Evolutionary conservation across 1,140 invertebrate species (phyloP).

Genomic region (Lasioglossum baleicum): DNA sequence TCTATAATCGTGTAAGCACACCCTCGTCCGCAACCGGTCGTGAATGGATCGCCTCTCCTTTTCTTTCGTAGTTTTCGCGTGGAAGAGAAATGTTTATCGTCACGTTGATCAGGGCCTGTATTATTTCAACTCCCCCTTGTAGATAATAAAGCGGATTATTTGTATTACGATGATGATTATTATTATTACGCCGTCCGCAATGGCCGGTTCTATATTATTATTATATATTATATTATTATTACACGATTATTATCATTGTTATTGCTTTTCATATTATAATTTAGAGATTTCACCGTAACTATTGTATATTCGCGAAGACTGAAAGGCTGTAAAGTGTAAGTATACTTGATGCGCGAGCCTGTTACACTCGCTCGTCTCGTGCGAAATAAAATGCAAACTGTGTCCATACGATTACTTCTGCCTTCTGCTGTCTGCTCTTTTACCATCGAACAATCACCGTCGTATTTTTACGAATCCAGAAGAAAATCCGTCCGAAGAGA

Average conservation of each 20-base stretch:
- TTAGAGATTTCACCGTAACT: constrained; percentile 61
- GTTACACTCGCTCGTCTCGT: constrained; percentile 50
- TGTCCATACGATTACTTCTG: constrained; percentile 52
- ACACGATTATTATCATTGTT: constrained; percentile 68
- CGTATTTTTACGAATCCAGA: no score
- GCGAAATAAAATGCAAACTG: constrained; percentile 69
- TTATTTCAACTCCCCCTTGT: constrained; percentile 35
- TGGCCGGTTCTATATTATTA: constrained; percentile 46
- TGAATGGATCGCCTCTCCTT: constrained; percentile 35
- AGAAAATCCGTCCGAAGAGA: no score
- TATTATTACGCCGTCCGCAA: constrained; percentile 21
- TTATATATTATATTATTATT: constrained; percentile 63
- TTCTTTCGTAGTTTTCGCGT: constrained; percentile 40
- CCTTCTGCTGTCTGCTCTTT: no score
- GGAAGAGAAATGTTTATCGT: constrained; percentile 37
- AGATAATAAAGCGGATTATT: constrained; percentile 48
- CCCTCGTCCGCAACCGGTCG: constrained; percentile 30
- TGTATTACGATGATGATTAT: constrained; percentile 52
- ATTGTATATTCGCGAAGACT: constrained; percentile 79
- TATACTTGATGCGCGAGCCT: constrained; percentile 66
- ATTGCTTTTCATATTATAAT: constrained; percentile 70
- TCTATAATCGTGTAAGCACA: no score
- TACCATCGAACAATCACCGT: no score
- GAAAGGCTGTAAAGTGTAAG: constrained; percentile 77
- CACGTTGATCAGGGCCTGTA: constrained; percentile 25